Percentiles rank a stretch among this genome's conserved stretches.
phyloP scores from a whole-genome alignment of 2,888 invertebrate species.

The Amiota communis region DNA sequence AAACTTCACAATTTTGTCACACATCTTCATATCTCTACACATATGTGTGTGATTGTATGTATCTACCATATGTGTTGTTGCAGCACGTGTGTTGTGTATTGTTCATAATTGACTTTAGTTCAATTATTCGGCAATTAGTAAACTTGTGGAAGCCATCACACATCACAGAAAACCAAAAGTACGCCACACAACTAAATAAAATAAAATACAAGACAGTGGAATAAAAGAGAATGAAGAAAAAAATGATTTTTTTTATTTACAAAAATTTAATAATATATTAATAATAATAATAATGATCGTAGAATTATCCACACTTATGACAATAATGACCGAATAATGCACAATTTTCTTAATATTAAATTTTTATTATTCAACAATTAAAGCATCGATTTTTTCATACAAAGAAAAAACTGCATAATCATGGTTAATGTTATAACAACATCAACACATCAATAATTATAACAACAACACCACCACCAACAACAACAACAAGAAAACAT shows the following conservation, averaged over 20 bases:
- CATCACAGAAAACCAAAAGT: too few species aligned
- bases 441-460: slow-evolving; percentile 38
- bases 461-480: slow-evolving; percentile 43
- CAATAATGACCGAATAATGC: slow-evolving; percentile 53
- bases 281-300: too few species aligned
- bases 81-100: slow-evolving; percentile 59
- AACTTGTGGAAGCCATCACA: slow-evolving; percentile 29
- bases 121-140: slow-evolving; percentile 64
- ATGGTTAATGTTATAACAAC: slow-evolving; percentile 58
- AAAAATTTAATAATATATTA: too few species aligned
- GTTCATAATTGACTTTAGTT: slow-evolving; percentile 40
- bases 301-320: too few species aligned
- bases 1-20: slow-evolving; percentile 30
- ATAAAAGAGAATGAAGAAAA: not conserved
- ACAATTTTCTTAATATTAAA: slow-evolving; percentile 50
- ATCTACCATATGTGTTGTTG: slow-evolving; percentile 19
- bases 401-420: slow-evolving; percentile 52
- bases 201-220: not conserved
- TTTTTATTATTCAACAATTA: slow-evolving; percentile 49
- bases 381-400: slow-evolving; percentile 58
- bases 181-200: slow-evolving; percentile 7
- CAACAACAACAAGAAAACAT: slow-evolving; percentile 32
- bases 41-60: too few species aligned
- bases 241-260: too few species aligned
- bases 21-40: slow-evolving; percentile 18